phyloP scores from a whole-genome alignment of 2,797 vertebrate genomes.

The Echeneis naucrates region DNA sequence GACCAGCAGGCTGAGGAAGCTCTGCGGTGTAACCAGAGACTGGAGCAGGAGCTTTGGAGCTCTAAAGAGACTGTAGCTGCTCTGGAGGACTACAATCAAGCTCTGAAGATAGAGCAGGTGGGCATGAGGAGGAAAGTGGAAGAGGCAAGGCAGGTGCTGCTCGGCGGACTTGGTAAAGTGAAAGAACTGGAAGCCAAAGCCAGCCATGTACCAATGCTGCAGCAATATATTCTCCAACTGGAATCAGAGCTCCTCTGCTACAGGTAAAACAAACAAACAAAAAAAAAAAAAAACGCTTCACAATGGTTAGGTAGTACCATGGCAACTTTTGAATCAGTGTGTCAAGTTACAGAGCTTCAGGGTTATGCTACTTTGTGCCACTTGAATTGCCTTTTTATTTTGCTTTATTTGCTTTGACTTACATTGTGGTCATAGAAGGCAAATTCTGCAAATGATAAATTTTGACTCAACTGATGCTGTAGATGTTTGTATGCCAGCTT shows the following conservation, averaged over 20 bases:
- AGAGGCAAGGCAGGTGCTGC: conserved; percentile 87
- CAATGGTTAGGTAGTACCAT: too few relatives aligned
- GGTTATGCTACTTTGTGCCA: not conserved
- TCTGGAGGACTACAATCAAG: conserved; percentile 88
- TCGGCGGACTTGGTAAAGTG: conserved; percentile 90
- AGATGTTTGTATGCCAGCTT: not conserved
- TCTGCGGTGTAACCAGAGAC: conserved; percentile 83
- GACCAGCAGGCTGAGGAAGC: conserved; percentile 87
- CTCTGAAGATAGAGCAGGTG: conserved; percentile 87
- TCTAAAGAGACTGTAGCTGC: conserved; percentile 81
- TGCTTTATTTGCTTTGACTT: not conserved
- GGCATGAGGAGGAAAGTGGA: conserved; percentile 91
- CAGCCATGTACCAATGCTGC: conserved; percentile 84
- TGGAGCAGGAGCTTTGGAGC: conserved; percentile 88
- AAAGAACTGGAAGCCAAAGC: conserved; percentile 91
- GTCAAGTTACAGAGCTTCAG: too few relatives aligned
- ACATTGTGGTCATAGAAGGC: not conserved
- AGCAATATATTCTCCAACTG: conserved; percentile 85
- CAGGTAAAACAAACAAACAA: too few relatives aligned
- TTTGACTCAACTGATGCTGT: too few relatives aligned
- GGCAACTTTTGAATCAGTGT: too few relatives aligned
- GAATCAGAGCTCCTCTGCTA: conserved; percentile 88
- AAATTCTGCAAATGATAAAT: too few relatives aligned
- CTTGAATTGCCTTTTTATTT: not conserved
- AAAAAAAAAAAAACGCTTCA: too few relatives aligned